phyloP scores from a whole-genome alignment of 2,888 invertebrate species.

The Gordius sp. region DNA sequence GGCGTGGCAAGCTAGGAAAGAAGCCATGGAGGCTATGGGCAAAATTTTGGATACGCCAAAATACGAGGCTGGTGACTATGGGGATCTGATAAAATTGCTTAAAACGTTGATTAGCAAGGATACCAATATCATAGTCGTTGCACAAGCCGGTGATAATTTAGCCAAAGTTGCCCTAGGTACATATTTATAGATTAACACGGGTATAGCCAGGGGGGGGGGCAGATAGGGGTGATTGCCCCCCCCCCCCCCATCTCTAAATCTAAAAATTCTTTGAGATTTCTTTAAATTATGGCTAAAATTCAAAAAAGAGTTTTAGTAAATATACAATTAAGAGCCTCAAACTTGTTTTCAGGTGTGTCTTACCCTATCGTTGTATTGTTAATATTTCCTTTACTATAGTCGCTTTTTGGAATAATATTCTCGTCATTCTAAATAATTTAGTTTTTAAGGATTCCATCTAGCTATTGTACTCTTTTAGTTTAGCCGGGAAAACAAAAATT shows the following conservation, averaged over 20 bases:
- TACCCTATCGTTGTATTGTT: too few relatives aligned
- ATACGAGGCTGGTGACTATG: conserved; percentile 65
- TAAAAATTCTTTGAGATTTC: too few relatives aligned
- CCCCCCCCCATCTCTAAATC: too few relatives aligned
- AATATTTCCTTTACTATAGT: too few relatives aligned
- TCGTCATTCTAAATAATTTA: too few relatives aligned
- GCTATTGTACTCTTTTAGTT: not conserved
- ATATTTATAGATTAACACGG: not conserved
- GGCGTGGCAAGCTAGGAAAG: conserved; percentile 86
- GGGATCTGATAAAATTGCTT: conserved; percentile 44
- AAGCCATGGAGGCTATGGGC: conserved; percentile 56
- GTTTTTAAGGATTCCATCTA: not conserved
- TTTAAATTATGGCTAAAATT: too few relatives aligned
- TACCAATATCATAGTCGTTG: conserved; percentile 69
- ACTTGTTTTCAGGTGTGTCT: too few relatives aligned
- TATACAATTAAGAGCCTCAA: too few relatives aligned
- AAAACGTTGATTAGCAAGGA: conserved; percentile 52
- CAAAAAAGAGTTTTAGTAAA: too few relatives aligned
- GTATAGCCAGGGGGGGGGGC: too few relatives aligned
- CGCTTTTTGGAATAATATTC: too few relatives aligned
- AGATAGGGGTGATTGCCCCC: too few relatives aligned
- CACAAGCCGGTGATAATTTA: conserved; percentile 54
- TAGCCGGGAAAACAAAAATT: not conserved
- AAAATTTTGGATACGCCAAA: conserved; percentile 48
- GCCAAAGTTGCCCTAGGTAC: conserved; percentile 31